Evolutionary conservation across 2,113 vertebrate genomes (phyloP), one percentile per base, ranked within the genome.

Genomic region (Penelope pileata): DNA sequence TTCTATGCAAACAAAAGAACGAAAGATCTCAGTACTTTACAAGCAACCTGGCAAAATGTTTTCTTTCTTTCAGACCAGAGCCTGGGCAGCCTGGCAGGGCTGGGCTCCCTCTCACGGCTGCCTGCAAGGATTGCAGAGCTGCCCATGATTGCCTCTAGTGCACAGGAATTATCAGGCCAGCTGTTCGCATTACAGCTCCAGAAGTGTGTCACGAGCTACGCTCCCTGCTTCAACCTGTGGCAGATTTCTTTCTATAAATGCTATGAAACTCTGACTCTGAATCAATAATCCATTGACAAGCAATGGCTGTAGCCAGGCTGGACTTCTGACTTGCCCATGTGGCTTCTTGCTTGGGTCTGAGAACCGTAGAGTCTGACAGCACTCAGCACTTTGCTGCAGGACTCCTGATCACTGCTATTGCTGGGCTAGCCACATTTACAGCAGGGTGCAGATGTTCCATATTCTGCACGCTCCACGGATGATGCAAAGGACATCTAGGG

Each of bases 1-100:
- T 99, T 97, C 98, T 99, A 86, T 32, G 4, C 1, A 2, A 88
- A 59, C 13, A 76, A 58, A 76, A 34, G 64, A 77, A 78, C 26
- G 64, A 51, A 80, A 34, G 7, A 18, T 32, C 75, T 69, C 1
- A 75, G 19, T 34, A 32, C 38, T 59, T 76, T 4, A 16, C 2
- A 1, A 19, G 0, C 45, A 62, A 76, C 21, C 24, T 47, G 34
- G n/a, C 42, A 16, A 50, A 30, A 13, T 1, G 7, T 48, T 73
- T 59, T n/a, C n/a, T n/a, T 56, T 17, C 43, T 68, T 53, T 58
- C 34, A 26, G 32, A 12, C 11, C 18, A 38, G 27, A 92, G 67
- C 16, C 17, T 62, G 74, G 27, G 47, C 53, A 36, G 16, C 29
- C 53, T 32, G 59, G 36, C 67, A 95, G 70, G 62, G 47, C 78